Evolutionary conservation across 1,140 invertebrate genomes (phyloP), one percentile per base, ranked within the genome.

Genomic region (Trachymyrmex septentrionalis): DNA sequence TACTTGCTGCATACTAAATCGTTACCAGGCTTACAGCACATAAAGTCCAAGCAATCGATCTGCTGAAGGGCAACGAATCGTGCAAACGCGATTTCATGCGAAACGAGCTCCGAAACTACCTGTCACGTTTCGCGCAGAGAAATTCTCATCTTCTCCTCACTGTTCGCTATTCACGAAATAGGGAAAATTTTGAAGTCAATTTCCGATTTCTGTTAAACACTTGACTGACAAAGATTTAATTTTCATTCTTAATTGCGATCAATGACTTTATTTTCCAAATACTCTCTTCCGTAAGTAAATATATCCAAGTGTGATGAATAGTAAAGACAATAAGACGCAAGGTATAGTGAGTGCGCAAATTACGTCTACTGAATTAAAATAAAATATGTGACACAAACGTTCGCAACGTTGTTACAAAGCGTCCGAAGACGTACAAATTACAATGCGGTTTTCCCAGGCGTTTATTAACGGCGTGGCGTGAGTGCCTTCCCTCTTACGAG

Each of bases 51-150:
- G 92, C 90, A 91, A 93, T 92, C 92, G 91, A 92, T 93, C 88
- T 90, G 86, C 86, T 88, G 75, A 86, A 50, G 50, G 75, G 86
- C 91, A 92, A 92, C 91, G 93, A 93, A 92, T 93, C 85, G 89
- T 88, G 80, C 87, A 69, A 88, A 88, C 88, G 88, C 88, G 91
- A 91, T 88, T 88, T 76, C 86, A 89, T 82, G 67, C 87, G 86
- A 78, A 73, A 82, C 77, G 73, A 72, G 82, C 80, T 78, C 27
- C 72, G 69, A 57, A 86, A 86, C 77, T 69, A 71, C 24, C 86
- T 77, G 86, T 85, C 81, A 78, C 80, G 67, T 85, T 50, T 67
- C 86, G 63, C 69, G n/a, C 34, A 53, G 38, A 24, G 80, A 80
- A 72, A 44, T 82, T 38, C 75, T 38, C 66, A 53, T 77, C 38